Evolutionary conservation across 1,140 invertebrate species (phyloP).

Genomic region (Apocrypta bakeri): DNA sequence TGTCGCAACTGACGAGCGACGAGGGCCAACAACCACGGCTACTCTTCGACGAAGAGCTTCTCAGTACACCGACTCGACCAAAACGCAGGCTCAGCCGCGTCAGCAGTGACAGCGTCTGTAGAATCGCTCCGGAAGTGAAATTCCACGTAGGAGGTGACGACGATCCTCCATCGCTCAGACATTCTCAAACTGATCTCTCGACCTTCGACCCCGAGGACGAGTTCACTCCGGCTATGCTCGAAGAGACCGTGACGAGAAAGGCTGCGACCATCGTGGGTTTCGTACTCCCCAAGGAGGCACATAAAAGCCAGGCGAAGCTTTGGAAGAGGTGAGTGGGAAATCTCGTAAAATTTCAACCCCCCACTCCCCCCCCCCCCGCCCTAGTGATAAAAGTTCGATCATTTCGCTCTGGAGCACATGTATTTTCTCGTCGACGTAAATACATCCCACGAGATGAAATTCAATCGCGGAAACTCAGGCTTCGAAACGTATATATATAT

Average conservation of each 20-base stretch:
- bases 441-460: no score
- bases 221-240: not conserved
- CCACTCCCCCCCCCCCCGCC: no score
- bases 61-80: not conserved
- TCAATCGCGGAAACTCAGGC: no score
- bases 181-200: slow-evolving; percentile 29
- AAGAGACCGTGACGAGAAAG: not conserved
- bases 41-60: not conserved
- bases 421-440: no score
- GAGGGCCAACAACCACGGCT: slow-evolving; percentile 22
- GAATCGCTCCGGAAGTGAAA: not conserved
- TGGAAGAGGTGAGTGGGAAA: slow-evolving; percentile 25
- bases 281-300: not conserved
- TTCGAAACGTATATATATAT: not conserved
- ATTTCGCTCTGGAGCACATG: no score
- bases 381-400: no score
- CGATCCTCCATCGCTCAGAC: not conserved
- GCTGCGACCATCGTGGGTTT: not conserved
- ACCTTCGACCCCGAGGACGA: not conserved
- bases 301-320: no score
- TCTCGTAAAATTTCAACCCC: no score
- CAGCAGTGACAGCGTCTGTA: slow-evolving; percentile 53
- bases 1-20: slow-evolving; percentile 58
- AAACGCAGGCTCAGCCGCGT: slow-evolving; percentile 59
- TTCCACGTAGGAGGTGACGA: slow-evolving; percentile 26